Conservation (phyloP, 2,797 vertebrate species). For the Malurus leucopterus region DNA sequence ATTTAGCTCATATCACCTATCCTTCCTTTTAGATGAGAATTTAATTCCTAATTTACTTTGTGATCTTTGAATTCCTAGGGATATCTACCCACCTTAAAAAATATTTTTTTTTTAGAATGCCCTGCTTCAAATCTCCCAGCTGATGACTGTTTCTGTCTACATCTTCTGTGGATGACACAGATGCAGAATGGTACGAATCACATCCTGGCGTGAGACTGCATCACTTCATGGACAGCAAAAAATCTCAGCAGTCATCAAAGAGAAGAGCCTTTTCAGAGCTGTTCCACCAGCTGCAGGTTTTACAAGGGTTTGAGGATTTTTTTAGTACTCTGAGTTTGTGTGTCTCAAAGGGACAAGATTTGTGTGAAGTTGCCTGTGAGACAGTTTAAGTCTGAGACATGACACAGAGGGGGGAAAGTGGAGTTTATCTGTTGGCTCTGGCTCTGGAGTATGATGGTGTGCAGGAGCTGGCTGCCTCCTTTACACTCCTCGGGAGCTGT, state of each 20-base stretch:
- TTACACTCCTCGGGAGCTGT: background rate
- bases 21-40: background rate
- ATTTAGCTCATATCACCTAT: background rate
- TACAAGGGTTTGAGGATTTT: background rate
- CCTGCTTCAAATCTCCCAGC: background rate
- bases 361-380: background rate
- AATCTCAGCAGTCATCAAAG: background rate
- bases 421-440: background rate
- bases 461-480: background rate
- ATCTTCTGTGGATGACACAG: background rate
- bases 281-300: background rate
- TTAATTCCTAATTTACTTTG: background rate
- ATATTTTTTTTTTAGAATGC: background rate
- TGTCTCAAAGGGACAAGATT: background rate
- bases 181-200: background rate
- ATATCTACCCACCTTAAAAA: background rate
- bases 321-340: background rate
- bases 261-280: background rate
- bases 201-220: background rate
- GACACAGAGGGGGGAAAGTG: background rate
- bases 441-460: background rate
- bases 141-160: background rate
- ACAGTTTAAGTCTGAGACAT: background rate
- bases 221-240: background rate
- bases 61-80: background rate